Percentiles rank a stretch among this genome's conserved stretches.
Evolutionary conservation across 2,888 invertebrate genomes (phyloP).

Genomic region (Oscheius myriophilus): DNA sequence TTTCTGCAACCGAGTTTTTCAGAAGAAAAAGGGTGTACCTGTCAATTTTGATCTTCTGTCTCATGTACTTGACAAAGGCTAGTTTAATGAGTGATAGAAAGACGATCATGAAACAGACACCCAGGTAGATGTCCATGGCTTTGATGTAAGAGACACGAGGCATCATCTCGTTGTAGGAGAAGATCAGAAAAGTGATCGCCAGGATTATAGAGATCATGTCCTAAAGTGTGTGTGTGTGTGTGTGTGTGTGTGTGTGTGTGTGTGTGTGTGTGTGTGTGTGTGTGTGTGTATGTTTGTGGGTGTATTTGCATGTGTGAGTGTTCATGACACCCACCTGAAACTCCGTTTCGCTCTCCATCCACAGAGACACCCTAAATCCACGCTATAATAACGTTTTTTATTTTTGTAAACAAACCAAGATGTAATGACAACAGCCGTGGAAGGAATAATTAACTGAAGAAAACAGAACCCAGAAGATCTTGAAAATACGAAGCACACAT

Average conservation of each 20-base stretch:
- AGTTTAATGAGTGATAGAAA: constrained; percentile 69
- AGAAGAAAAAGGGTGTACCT: constrained; percentile 3
- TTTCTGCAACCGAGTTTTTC: too few species aligned
- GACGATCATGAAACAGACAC: constrained; percentile 69
- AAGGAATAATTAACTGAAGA: constrained; percentile 65
- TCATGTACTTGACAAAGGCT: constrained; percentile 68
- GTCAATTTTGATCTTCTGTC: constrained; percentile 48
- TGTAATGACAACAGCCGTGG: constrained; percentile 69
- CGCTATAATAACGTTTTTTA: neutral
- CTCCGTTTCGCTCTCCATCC: constrained; percentile 68
- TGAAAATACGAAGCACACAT: constrained; percentile 67
- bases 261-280: too few species aligned
- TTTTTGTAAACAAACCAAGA: constrained; percentile 45
- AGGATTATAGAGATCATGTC: constrained; percentile 70
- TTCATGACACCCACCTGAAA: constrained; percentile 53
- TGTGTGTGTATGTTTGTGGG: too few species aligned
- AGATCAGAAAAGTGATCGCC: constrained; percentile 68
- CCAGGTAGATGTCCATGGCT: constrained; percentile 65
- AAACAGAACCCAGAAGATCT: constrained; percentile 68
- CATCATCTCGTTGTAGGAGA: constrained; percentile 66
- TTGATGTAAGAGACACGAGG: constrained; percentile 65
- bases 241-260: too few species aligned
- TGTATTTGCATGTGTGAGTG: too few species aligned
- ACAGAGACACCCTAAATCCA: constrained; percentile 55
- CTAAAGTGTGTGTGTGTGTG: constrained; percentile 40